Base-by-base conservation (phyloP, 2,888 invertebrate species). In the Drosophila austrosaltans region DNA sequence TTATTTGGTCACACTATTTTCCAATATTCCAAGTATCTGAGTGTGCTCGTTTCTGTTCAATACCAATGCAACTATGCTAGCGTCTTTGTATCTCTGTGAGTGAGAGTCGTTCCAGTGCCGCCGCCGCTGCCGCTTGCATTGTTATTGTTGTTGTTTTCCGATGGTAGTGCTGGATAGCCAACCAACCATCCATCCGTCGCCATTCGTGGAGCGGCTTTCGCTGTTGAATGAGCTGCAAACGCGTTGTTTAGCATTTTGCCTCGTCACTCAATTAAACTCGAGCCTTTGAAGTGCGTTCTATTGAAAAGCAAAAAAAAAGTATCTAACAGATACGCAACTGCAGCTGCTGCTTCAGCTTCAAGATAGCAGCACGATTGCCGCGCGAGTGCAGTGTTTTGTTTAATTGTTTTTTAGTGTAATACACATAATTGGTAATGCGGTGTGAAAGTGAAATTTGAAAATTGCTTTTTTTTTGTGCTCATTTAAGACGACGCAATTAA, bases 151-250 rank as follows among this genome's bases (percentile, higher is more conserved):
- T 61, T 32, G 60, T 61, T 56, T 53, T 72, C 62, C 68, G 63
- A 56, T 60, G 39, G 22, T 40, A 42, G 59, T 68, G 63, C 58
- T 56, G 61, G 57, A 69, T 69, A 61, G 69, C 69, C 72, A 70
- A 56, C 62, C 68, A 40, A 58, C 63, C 59, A 56, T 60, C 65
- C 56, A 72, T 63, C 58, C 66, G 68, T 69, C 66, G 68, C 72
- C 85, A 88, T 87, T 89, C 80, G 80, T 75, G 77, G 82, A 82
- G 83, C 89, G 89, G 83, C 89, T 82, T 82, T 85, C 81, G 83
- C 79, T 86, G 87, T 84, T 78, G 87, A 79, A 78, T 70, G 83
- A 72, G 74, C 75, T 81, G 82, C 57, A 66, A 73, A 69, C 74
- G 77, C 75, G 62, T 72, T 25, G 6, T 71, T 40, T 42, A 30